phyloP scores from a whole-genome alignment of 2,888 invertebrate species.

The Amaurobius ferox region DNA sequence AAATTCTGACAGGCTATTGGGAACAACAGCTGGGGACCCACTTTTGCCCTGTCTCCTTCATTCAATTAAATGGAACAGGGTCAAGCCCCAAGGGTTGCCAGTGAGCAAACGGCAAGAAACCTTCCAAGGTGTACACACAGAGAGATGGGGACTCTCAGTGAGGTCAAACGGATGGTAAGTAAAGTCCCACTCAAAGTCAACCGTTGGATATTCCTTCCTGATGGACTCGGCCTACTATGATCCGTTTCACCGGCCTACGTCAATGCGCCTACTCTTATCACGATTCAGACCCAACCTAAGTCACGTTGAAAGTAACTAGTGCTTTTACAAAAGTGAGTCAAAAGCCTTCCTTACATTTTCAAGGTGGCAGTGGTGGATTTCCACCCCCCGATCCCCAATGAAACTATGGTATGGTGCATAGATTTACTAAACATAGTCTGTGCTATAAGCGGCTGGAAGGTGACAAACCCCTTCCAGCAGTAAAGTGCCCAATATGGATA shows the following conservation, averaged over 20 bases:
- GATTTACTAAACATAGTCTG: no score
- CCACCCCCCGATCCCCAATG: no score
- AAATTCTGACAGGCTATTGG: slow-evolving; percentile 38
- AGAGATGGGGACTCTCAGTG: not conserved
- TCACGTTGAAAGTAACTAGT: no score
- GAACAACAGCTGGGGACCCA: slow-evolving; percentile 45
- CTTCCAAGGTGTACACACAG: slow-evolving; percentile 20
- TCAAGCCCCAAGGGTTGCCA: slow-evolving; percentile 43
- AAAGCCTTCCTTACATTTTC: no score
- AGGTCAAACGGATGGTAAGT: slow-evolving; percentile 40
- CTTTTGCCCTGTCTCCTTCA: slow-evolving; percentile 42
- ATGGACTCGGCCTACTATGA: slow-evolving; percentile 18
- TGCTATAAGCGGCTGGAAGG: no score
- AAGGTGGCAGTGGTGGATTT: no score
- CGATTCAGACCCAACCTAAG: no score
- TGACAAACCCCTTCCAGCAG: no score
- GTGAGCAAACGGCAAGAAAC: slow-evolving; percentile 25
- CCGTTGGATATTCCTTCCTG: slow-evolving; percentile 34
- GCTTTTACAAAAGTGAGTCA: no score
- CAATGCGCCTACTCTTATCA: slow-evolving; percentile 20
- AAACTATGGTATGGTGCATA: no score
- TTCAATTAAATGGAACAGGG: slow-evolving; percentile 67
- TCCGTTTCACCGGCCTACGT: slow-evolving; percentile 38
- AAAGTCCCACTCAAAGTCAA: slow-evolving; percentile 31
- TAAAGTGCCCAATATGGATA: no score